phyloP scores from a whole-genome alignment of 1,140 invertebrate species.

The Calephelis virginiensis region DNA sequence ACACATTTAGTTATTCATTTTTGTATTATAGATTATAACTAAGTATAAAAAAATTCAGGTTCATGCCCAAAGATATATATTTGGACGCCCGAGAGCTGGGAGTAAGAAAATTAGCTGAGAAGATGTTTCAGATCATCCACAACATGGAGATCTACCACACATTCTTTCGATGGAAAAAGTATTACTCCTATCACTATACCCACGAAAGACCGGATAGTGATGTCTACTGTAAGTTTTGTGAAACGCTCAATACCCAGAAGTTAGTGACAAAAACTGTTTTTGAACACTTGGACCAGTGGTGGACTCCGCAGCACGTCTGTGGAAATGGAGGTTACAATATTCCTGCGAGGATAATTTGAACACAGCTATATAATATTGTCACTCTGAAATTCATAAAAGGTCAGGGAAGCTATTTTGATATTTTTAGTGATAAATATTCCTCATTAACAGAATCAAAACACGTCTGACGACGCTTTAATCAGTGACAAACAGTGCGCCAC shows the following conservation, averaged over 20 bases:
- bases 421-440: too few species aligned
- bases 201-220: constrained; percentile 39
- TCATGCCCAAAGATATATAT: constrained; percentile 44
- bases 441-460: too few species aligned
- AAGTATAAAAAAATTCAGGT: constrained; percentile 35
- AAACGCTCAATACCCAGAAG: constrained; percentile 34
- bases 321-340: not conserved
- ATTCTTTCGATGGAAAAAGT: constrained; percentile 47
- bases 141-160: constrained; percentile 33
- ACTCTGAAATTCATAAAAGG: too few species aligned
- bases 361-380: not conserved
- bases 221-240: constrained; percentile 47
- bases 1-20: too few species aligned
- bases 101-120: constrained; percentile 34
- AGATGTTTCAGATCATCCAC: constrained; percentile 38
- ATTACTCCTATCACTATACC: constrained; percentile 41
- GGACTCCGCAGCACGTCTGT: constrained; percentile 25
- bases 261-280: constrained; percentile 27
- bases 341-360: not conserved
- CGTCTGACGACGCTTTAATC: too few species aligned
- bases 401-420: too few species aligned
- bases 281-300: constrained; percentile 36
- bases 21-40: too few species aligned
- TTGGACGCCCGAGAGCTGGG: constrained; percentile 42
- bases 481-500: too few species aligned